A percentile compares a stretch with the other conserved stretches of the same genome.
phyloP scores from a whole-genome alignment of 2,113 vertebrate species.

The Fregetta grallaria region DNA sequence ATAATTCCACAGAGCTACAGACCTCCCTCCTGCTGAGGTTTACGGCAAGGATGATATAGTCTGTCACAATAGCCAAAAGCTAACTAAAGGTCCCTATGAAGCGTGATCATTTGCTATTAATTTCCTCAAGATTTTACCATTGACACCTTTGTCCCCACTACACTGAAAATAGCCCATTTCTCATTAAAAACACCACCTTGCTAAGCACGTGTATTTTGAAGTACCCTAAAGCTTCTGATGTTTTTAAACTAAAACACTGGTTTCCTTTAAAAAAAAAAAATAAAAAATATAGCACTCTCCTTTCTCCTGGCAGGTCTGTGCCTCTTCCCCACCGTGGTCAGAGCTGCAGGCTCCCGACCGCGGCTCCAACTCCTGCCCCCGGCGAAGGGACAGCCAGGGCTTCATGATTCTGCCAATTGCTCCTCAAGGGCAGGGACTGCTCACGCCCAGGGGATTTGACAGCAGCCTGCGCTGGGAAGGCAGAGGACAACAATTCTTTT shows the following conservation, averaged over 20 bases:
- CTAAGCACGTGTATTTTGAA: background rate
- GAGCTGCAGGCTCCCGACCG: background rate
- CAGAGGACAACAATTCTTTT: background rate
- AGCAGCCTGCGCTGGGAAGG: background rate
- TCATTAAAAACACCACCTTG: background rate
- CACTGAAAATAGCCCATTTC: background rate
- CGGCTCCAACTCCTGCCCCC: background rate
- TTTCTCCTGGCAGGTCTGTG: background rate
- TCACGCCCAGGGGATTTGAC: background rate
- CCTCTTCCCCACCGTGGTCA: background rate
- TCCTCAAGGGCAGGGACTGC: background rate
- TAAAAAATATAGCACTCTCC: background rate
- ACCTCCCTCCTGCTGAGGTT: background rate
- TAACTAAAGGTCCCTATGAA: background rate
- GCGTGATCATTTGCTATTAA: background rate
- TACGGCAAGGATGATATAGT: background rate
- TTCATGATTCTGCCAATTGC: background rate
- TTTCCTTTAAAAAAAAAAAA: background rate
- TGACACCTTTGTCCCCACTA: background rate
- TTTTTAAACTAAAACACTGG: background rate
- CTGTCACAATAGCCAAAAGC: background rate
- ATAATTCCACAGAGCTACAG: background rate
- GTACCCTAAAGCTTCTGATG: background rate
- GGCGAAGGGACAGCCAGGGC: background rate
- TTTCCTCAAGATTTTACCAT: background rate